phyloP scores from a whole-genome alignment of 2,797 vertebrate species.

The Sebastiscus albofasciatus region DNA sequence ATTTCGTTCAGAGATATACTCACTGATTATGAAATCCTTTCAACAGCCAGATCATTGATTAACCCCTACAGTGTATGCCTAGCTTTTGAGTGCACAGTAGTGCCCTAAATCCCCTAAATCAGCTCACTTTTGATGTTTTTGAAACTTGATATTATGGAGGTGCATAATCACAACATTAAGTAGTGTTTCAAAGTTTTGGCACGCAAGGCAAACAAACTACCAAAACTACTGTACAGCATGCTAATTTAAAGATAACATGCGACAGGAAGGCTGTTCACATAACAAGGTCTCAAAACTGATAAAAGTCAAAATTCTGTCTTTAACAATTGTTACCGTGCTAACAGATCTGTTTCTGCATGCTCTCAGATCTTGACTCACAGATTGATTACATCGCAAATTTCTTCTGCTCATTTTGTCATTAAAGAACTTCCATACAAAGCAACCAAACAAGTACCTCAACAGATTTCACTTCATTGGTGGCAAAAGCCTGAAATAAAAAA shows the following conservation, averaged over 20 bases:
- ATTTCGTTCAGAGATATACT: not conserved
- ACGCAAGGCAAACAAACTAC: not conserved
- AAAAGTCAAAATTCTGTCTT: not conserved
- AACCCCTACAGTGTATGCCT: not conserved
- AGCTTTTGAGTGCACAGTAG: not conserved
- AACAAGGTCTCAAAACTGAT: not conserved
- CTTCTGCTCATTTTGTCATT: constrained; percentile 29
- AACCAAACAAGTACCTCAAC: not conserved
- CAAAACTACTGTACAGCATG: not conserved
- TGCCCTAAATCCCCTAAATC: not conserved
- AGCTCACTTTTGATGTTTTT: not conserved
- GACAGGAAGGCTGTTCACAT: not conserved
- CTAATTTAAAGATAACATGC: not conserved
- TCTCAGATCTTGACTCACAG: not conserved
- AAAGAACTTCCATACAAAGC: constrained; percentile 2
- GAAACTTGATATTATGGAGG: not conserved
- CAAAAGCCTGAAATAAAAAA: constrained; percentile 18
- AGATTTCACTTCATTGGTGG: constrained; percentile 14
- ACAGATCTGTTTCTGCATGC: not conserved
- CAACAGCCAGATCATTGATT: not conserved
- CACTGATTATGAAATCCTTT: not conserved
- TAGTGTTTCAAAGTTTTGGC: constrained; percentile 1
- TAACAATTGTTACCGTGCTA: not conserved
- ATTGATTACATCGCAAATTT: not conserved
- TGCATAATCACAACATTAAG: not conserved